These are phyloP conservation scores for Rhinogobio ventralis DNA, from an alignment of 2,797 vertebrate species.

Conservation along the genomic window DNA sequence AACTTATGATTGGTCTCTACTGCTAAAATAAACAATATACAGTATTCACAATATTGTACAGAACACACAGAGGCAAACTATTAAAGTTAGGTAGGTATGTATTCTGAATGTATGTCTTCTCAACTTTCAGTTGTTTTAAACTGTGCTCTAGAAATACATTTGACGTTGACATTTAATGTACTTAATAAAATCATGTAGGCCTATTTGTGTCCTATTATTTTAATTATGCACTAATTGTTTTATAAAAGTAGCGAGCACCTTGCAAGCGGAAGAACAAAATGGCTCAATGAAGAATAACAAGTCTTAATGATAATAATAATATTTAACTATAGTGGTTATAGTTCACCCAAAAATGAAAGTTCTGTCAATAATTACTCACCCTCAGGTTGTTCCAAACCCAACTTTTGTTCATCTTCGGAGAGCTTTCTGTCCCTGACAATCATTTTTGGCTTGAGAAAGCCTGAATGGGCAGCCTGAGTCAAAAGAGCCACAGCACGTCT, in stretches of 20 bases:
- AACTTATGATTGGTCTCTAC: background rate
- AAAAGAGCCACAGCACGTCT: no score
- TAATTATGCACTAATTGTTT: background rate
- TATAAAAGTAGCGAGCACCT: background rate
- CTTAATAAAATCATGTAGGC: background rate
- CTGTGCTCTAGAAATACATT: no score
- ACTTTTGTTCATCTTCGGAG: no score
- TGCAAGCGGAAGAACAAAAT: background rate
- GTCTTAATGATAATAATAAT: background rate
- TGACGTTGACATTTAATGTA: background rate
- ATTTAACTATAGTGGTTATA: no score
- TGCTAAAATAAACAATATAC: background rate
- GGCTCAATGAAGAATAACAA: background rate
- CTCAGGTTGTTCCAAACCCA: no score
- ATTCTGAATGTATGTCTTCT: background rate
- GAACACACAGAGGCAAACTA: background rate
- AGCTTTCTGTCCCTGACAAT: no score
- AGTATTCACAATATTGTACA: background rate
- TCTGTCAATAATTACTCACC: no score
- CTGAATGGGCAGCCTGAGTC: no score
- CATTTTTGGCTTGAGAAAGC: no score
- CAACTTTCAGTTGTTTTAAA: no score
- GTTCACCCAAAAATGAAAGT: no score
- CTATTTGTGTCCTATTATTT: background rate
- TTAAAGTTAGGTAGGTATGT: background rate